Conservation (phyloP, 2,797 vertebrate genomes). For the Rhabdophis nuchalis region DNA sequence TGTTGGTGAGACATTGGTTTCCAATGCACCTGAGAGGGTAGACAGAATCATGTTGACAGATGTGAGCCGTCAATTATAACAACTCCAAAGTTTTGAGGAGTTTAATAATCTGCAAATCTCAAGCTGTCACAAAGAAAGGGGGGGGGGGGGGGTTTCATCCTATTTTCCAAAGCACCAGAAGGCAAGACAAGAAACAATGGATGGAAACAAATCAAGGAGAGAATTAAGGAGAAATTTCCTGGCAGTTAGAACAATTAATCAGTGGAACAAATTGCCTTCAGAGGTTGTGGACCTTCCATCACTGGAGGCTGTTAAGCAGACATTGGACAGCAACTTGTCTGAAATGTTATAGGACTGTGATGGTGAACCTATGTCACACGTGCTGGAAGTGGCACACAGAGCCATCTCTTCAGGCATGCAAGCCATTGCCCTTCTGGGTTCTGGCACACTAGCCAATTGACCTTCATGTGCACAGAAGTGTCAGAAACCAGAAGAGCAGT, state of each 20-base stretch:
- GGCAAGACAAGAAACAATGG: not conserved
- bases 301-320: not conserved
- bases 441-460: too few species aligned
- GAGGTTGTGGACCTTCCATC: not conserved
- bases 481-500: too few species aligned
- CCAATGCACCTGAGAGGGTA: not conserved
- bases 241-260: not conserved
- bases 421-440: too few species aligned
- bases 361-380: too few species aligned
- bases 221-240: not conserved
- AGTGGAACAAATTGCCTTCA: not conserved
- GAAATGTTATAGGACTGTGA: not conserved
- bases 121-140: not conserved
- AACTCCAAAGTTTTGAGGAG: not conserved
- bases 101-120: not conserved
- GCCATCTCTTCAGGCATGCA: too few species aligned
- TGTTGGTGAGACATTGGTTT: not conserved
- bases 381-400: too few species aligned
- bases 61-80: not conserved
- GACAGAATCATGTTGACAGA: not conserved
- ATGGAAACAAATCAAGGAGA: not conserved
- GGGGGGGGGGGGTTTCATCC: not conserved
- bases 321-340: not conserved
- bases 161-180: not conserved
- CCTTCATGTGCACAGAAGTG: too few species aligned